phyloP scores from a whole-genome alignment of 2,113 vertebrate genomes.

The Haemorhous mexicanus region DNA sequence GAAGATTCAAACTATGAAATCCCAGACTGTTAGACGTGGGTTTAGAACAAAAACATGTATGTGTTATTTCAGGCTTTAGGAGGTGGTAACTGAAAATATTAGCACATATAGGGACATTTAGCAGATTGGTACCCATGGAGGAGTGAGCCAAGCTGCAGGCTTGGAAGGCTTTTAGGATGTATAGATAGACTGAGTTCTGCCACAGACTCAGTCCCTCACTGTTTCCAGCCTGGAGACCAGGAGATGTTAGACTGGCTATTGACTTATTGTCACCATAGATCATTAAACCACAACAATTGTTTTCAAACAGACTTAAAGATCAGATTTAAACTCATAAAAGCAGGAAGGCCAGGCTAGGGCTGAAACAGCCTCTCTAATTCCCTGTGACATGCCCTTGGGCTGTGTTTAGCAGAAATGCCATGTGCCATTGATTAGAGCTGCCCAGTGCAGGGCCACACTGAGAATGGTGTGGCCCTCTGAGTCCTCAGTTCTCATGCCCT shows the following conservation, averaged over 20 bases:
- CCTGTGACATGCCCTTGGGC: background rate
- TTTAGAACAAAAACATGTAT: conserved; percentile 20
- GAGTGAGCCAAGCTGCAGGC: background rate
- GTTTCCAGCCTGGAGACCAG: background rate
- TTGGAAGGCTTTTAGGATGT: background rate
- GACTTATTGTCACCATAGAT: background rate
- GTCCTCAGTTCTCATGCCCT: background rate
- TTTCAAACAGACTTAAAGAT: background rate
- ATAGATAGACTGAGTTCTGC: background rate
- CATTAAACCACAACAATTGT: conserved; percentile 6
- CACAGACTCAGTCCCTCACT: background rate
- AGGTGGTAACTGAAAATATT: conserved; percentile 18
- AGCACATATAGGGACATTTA: background rate
- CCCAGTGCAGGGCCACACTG: background rate
- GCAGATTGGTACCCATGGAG: background rate
- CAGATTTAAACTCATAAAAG: conserved; percentile 8
- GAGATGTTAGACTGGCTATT: background rate
- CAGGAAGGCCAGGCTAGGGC: background rate
- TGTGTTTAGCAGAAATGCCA: background rate
- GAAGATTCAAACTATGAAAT: conserved; percentile 1
- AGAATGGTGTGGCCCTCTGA: background rate
- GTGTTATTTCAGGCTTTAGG: conserved; percentile 5
- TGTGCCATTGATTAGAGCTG: background rate
- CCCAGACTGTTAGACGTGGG: background rate
- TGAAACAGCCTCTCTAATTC: background rate